A percentile compares a stretch with the other conserved stretches of the same genome.
Evolutionary conservation across 2,888 invertebrate species (phyloP).

Genomic region (Limnephilus rhombicus): DNA sequence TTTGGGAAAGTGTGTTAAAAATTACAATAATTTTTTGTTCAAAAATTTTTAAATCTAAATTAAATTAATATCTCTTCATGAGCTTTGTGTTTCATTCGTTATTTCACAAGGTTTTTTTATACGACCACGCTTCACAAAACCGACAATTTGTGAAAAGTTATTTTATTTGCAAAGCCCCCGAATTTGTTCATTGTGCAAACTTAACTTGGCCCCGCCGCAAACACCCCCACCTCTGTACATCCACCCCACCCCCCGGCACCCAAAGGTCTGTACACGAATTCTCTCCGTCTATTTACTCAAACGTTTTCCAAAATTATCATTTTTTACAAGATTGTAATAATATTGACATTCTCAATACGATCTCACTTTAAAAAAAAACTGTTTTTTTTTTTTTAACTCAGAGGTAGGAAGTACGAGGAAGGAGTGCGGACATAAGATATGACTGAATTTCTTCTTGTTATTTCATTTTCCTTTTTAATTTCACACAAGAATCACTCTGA

Average conservation of each 20-base stretch:
- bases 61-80: background rate
- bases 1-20: no score
- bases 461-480: no score
- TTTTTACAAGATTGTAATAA: background rate
- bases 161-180: background rate
- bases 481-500: no score
- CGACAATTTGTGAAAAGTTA: background rate
- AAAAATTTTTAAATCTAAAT: no score
- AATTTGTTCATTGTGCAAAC: constrained; percentile 18
- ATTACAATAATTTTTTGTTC: no score
- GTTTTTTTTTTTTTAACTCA: background rate
- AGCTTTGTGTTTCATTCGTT: background rate
- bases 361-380: background rate
- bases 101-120: no score
- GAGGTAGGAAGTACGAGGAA: no score
- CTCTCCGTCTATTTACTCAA: background rate
- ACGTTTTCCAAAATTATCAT: background rate
- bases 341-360: background rate
- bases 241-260: background rate
- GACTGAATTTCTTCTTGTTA: no score
- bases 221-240: background rate
- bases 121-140: no score
- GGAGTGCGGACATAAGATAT: no score
- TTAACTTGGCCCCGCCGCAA: background rate
- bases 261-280: background rate